phyloP scores from a whole-genome alignment of 2,797 vertebrate genomes.

The Tenualosa ilisha region DNA sequence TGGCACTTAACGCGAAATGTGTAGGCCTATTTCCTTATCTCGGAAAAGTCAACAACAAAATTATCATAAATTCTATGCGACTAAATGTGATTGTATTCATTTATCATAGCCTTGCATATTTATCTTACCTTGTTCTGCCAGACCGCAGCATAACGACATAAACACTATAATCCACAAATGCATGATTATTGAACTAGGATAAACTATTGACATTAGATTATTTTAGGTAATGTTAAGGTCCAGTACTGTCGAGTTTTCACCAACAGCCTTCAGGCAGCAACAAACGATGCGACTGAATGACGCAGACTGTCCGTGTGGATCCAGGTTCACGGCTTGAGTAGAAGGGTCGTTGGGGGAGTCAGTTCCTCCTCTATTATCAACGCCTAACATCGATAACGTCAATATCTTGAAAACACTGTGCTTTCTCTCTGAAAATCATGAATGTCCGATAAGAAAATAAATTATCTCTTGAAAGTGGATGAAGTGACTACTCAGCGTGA shows the following conservation, averaged over 20 bases:
- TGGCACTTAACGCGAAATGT: too few relatives aligned
- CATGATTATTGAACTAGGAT: background rate
- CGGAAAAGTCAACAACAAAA: too few relatives aligned
- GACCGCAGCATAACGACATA: slow-evolving; percentile 8
- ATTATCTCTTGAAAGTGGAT: background rate
- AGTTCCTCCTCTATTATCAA: background rate
- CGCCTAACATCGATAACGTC: background rate
- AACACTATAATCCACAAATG: background rate
- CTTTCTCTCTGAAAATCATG: background rate
- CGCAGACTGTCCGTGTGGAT: background rate
- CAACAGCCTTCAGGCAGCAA: background rate
- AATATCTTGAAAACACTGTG: background rate
- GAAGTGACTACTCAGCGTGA: background rate
- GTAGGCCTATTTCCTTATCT: too few relatives aligned
- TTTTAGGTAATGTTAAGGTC: background rate
- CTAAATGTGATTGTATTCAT: too few relatives aligned
- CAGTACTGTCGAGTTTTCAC: background rate
- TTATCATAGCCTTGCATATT: background rate
- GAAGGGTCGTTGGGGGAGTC: background rate
- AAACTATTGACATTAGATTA: background rate
- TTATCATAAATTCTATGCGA: too few relatives aligned
- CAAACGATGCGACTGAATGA: background rate
- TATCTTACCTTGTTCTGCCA: slow-evolving; percentile 60
- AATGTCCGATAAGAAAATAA: background rate
- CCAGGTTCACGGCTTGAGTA: background rate